Evolutionary conservation across 2,113 vertebrate species (phyloP), one percentile per base, ranked within the genome.

Genomic region (Siniperca knerii): DNA sequence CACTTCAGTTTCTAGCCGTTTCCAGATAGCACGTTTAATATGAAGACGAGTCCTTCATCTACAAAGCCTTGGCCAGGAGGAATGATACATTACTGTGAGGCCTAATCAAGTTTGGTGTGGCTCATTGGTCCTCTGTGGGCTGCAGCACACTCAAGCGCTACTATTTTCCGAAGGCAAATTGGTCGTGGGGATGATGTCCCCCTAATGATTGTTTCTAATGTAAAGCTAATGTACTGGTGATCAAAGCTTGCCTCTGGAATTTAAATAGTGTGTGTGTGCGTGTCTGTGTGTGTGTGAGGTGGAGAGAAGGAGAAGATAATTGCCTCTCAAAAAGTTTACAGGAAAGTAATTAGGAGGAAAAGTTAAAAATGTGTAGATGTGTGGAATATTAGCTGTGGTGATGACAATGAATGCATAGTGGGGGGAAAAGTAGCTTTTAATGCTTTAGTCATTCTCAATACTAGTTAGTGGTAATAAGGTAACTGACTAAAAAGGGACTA

Each of bases 121-220:
- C 94, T 95, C 95, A 95, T 95, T 95, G 90, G 87, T 81, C 91
- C 80, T 86, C 90, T 79, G 78, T 82, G 88, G 87, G 87, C 93
- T 80, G 89, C 83, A 69, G 83, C 77, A 79, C 85, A 76, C 88
- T 87, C 78, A 50, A 81, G 91, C 85, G 37, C 89, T 55, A 80
- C 90, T 90, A 89, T 95, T 95, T 95, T 94, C 92, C 58, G 23
- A 90, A 88, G 92, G 93, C 91, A 95, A 95, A 95, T 94, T 94
- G 94, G 90, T 93, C 84, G 82, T 70, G 81, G 90, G 87, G 90
- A 90, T 92, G 93, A 95, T 94, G 90, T 92, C 85, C 92, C 84
- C 82, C 83, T 94, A 93, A 95, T 93, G 94, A 94, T 86, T 77
- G 82, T 90, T 90, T 92, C 89, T 95, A 95, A 95, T 94, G 91